Conservation (phyloP, 2,888 invertebrate genomes). For the Koerneria pararmatus region DNA sequence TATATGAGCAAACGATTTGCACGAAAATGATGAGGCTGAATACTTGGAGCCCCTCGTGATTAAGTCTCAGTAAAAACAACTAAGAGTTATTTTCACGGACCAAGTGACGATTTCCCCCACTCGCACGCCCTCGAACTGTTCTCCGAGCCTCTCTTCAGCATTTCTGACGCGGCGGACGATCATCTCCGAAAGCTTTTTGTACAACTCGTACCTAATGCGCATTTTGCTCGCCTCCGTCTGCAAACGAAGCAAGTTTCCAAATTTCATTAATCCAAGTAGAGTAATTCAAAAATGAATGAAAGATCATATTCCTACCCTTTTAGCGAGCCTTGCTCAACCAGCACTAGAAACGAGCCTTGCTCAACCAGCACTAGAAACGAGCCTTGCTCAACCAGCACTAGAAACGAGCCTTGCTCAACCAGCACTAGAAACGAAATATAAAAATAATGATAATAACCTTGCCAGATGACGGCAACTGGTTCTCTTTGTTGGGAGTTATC, state of each 20-base stretch:
- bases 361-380: no score
- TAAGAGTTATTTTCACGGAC: conserved; percentile 70
- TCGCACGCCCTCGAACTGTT: conserved; percentile 49
- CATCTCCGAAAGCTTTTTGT: conserved; percentile 85
- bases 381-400: conserved; percentile 22
- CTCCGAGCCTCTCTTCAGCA: conserved; percentile 69
- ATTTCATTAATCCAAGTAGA: no score
- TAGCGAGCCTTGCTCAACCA: no score
- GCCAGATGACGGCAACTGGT: conserved; percentile 25
- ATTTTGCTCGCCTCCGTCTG: conserved; percentile 51
- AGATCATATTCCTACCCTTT: no score
- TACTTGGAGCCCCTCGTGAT: no score
- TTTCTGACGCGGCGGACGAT: conserved; percentile 82
- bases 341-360: no score
- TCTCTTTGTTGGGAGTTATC: conserved; percentile 29
- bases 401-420: no score
- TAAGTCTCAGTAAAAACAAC: no score
- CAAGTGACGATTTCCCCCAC: conserved; percentile 76
- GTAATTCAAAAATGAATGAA: no score
- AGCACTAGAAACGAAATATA: neutral
- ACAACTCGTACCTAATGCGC: conserved; percentile 82
- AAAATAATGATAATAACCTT: conserved; percentile 12
- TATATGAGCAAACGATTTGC: neutral
- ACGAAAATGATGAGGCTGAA: neutral
- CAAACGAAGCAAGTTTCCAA: no score